These are phyloP conservation scores for Onychostoma macrolepis DNA, from an alignment of 2,113 vertebrate species.

Conservation along the genomic window DNA sequence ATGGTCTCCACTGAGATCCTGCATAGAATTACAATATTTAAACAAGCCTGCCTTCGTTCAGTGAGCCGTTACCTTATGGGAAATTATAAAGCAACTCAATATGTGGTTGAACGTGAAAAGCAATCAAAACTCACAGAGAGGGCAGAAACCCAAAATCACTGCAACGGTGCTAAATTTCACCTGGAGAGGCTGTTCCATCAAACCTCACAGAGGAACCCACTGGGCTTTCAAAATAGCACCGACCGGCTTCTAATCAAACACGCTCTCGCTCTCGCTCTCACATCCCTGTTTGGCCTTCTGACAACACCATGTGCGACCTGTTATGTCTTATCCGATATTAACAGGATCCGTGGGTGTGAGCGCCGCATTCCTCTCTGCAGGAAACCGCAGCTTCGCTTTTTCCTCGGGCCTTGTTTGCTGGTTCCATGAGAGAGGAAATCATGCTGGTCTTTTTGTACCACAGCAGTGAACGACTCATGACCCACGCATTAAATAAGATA, in stretches of 20 bases:
- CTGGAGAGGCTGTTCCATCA: slow-evolving; percentile 26
- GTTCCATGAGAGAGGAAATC: slow-evolving; percentile 3
- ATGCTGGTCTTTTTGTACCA: slow-evolving; percentile 13
- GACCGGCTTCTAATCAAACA: slow-evolving; percentile 38
- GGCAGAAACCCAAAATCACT: not conserved
- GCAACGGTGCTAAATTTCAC: not conserved
- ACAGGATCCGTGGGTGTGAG: slow-evolving; percentile 28
- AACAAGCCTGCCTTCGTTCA: not conserved
- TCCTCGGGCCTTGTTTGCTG: slow-evolving; percentile 26
- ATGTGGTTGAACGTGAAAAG: slow-evolving; percentile 17
- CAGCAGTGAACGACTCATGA: slow-evolving; percentile 5
- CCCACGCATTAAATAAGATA: slow-evolving; percentile 34
- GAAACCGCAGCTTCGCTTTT: slow-evolving; percentile 15
- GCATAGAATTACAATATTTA: slow-evolving; percentile 18
- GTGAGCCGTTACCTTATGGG: slow-evolving; percentile 6
- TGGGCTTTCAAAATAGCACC: slow-evolving; percentile 35
- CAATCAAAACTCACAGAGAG: slow-evolving; percentile 17
- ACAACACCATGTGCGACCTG: slow-evolving; percentile 13
- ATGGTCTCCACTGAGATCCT: not conserved
- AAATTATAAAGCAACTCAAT: slow-evolving; percentile 21
- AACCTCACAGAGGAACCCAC: slow-evolving; percentile 23
- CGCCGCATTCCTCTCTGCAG: slow-evolving; percentile 9
- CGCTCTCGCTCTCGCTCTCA: not conserved
- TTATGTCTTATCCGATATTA: slow-evolving; percentile 38
- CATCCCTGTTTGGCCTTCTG: slow-evolving; percentile 22